These are phyloP conservation scores for Electrona antarctica DNA, from an alignment of 2,113 vertebrate genomes.

Conservation along the genomic window DNA sequence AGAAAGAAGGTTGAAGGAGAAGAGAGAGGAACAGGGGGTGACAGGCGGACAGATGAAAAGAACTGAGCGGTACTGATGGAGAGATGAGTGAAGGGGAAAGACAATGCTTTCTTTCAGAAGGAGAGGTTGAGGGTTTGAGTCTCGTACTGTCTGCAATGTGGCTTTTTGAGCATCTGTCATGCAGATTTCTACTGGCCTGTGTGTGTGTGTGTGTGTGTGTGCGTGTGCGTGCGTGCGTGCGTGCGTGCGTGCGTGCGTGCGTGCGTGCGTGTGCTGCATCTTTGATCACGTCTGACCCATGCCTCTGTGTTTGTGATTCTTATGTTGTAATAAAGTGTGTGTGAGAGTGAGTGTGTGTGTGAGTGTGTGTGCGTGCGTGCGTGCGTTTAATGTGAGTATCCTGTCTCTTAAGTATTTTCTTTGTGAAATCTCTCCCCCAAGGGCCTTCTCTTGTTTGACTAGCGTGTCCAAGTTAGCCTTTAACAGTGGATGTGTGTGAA, in stretches of 20 bases:
- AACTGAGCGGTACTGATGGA: not conserved
- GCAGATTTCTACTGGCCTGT: constrained; percentile 36
- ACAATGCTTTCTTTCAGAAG: constrained; percentile 64
- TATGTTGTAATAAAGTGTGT: no score
- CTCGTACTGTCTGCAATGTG: constrained; percentile 59
- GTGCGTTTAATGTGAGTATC: constrained; percentile 25
- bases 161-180: constrained; percentile 61
- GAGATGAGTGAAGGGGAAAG: constrained; percentile 15
- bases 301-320: no score
- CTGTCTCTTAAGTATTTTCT: constrained; percentile 9
- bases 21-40: constrained; percentile 25
- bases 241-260: not conserved
- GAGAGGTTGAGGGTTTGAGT: constrained; percentile 58
- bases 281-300: no score
- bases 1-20: constrained; percentile 5
- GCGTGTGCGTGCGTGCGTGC: not conserved
- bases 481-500: constrained; percentile 12
- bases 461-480: not conserved
- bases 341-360: constrained; percentile 6
- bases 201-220: constrained; percentile 10
- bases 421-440: constrained; percentile 16
- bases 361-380: constrained; percentile 4
- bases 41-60: constrained; percentile 31
- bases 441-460: not conserved
- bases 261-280: not conserved